These are phyloP conservation scores for Syngnathus rostellatus DNA, from an alignment of 2,797 vertebrate genomes.

Conservation along the genomic window DNA sequence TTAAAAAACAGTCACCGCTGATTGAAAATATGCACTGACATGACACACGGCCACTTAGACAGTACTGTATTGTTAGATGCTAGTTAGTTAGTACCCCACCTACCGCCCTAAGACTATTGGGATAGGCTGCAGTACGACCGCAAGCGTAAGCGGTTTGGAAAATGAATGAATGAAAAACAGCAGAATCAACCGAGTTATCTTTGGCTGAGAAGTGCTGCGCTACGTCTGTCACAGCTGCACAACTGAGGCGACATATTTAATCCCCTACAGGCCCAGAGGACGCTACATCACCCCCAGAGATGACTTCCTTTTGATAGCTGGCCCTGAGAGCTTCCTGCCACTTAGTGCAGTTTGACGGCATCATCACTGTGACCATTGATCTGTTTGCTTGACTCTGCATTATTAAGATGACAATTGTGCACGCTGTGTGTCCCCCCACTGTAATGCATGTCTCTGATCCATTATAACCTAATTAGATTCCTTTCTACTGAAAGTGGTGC, in stretches of 20 bases:
- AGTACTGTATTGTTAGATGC: too few species aligned
- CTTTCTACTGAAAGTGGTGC: constrained; percentile 62
- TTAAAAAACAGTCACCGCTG: too few species aligned
- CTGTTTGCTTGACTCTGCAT: constrained; percentile 71
- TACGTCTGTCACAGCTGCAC: background rate
- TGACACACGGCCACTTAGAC: too few species aligned
- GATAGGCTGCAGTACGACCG: too few species aligned
- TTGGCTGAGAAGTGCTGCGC: background rate
- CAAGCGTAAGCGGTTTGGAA: too few species aligned
- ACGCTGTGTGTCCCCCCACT: constrained; percentile 59
- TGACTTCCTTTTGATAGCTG: constrained; percentile 56
- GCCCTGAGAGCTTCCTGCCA: constrained; percentile 71
- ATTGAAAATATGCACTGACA: too few species aligned
- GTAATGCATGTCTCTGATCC: constrained; percentile 80
- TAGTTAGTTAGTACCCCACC: too few species aligned
- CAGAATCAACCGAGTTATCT: too few species aligned
- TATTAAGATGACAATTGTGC: constrained; percentile 76
- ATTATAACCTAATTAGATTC: constrained; percentile 85
- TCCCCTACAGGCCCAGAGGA: constrained; percentile 30
- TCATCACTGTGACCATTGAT: constrained; percentile 70
- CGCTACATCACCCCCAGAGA: constrained; percentile 43
- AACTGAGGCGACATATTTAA: constrained; percentile 35
- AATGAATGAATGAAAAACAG: too few species aligned
- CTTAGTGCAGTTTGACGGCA: constrained; percentile 62
- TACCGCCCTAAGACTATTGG: too few species aligned